A percentile compares a stretch with the other conserved stretches of the same genome.
Evolutionary conservation across 1,140 invertebrate genomes (phyloP).

Genomic region (Aplysia californica): DNA sequence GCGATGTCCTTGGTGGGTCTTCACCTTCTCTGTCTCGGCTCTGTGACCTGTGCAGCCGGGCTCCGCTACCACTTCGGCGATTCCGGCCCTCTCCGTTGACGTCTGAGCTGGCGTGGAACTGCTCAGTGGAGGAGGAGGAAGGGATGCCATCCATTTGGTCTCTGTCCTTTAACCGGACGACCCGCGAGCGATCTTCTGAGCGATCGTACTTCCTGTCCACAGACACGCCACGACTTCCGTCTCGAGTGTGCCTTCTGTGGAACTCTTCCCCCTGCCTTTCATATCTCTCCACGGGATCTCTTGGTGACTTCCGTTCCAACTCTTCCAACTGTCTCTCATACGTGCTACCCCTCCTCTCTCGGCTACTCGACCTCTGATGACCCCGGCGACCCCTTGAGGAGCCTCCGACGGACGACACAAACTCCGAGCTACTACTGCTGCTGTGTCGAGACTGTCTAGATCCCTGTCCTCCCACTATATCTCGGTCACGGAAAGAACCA

Average conservation of each 20-base stretch:
- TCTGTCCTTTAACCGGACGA: neutral
- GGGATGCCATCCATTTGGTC: constrained; percentile 17
- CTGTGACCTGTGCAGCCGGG: neutral
- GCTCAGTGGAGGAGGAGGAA: neutral
- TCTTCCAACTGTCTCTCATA: constrained; percentile 12
- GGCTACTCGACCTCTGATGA: neutral
- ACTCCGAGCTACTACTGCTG: constrained; percentile 14
- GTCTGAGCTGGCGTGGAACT: neutral
- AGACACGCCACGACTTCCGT: neutral
- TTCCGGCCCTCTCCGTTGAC: neutral
- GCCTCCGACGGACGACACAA: neutral
- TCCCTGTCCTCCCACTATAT: neutral
- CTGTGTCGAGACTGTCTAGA: neutral
- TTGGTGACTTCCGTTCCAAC: neutral
- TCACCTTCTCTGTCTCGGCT: neutral
- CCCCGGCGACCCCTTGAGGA: constrained; percentile 9
- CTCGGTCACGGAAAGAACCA: no score
- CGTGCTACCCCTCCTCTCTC: neutral
- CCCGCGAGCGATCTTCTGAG: no score
- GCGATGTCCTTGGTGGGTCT: neutral
- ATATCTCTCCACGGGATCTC: neutral
- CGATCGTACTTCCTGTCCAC: neutral
- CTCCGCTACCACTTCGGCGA: neutral
- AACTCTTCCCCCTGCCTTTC: neutral
- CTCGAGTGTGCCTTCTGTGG: neutral